These are phyloP conservation scores for Tetramorium bicarinatum DNA, from an alignment of 2,888 invertebrate species.

Conservation along the genomic window DNA sequence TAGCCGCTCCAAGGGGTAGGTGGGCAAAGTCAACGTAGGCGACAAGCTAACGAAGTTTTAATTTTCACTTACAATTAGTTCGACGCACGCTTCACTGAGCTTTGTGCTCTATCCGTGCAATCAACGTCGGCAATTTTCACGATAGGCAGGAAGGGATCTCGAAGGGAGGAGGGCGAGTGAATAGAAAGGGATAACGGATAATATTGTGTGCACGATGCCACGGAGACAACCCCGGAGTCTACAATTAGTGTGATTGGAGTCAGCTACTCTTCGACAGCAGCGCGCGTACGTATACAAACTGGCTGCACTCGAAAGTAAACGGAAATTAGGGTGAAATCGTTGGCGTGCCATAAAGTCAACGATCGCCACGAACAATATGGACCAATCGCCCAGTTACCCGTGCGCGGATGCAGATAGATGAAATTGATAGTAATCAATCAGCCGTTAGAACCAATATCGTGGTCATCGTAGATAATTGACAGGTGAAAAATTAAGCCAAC, in stretches of 20 bases:
- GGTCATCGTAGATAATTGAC: constrained; percentile 14
- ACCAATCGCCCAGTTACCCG: constrained; percentile 6
- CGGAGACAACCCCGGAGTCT: constrained; percentile 48
- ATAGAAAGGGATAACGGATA: constrained; percentile 4
- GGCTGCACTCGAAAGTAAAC: constrained; percentile 14
- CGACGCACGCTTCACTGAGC: constrained; percentile 44
- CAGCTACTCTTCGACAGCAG: constrained; percentile 27
- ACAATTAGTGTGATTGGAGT: constrained; percentile 72
- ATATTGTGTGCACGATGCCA: constrained; percentile 48
- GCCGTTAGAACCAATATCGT: constrained; percentile 28
- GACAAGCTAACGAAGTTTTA: constrained; percentile 68
- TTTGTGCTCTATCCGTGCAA: constrained; percentile 58
- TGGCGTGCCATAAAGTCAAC: neutral
- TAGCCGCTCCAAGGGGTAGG: constrained; percentile 15
- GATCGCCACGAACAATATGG: constrained; percentile 5
- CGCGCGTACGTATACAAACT: neutral
- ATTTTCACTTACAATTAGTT: constrained; percentile 66
- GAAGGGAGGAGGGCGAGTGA: neutral
- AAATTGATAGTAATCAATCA: constrained; percentile 46
- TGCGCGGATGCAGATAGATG: neutral
- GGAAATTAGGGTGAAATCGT: constrained; percentile 37
- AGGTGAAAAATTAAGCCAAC: constrained; percentile 30
- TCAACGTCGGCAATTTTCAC: constrained; percentile 67
- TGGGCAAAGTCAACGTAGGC: constrained; percentile 28
- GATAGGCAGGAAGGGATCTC: neutral